Evolutionary conservation across 1,140 invertebrate genomes (phyloP).

Genomic region (Melipona quadrifasciata): DNA sequence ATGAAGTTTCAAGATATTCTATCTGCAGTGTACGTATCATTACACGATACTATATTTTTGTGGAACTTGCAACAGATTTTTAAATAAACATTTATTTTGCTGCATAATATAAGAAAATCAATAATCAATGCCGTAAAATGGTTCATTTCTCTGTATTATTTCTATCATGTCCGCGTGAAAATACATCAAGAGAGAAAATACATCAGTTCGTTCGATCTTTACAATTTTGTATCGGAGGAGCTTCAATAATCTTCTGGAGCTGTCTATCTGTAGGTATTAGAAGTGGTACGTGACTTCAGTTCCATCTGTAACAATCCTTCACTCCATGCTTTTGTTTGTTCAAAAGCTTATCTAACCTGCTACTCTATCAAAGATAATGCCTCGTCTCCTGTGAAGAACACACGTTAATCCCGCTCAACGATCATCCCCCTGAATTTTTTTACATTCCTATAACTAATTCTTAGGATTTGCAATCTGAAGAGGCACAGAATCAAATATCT

Average conservation of each 20-base stretch:
- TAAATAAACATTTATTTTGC: neutral
- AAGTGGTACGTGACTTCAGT: slow-evolving; percentile 10
- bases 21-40: no score
- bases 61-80: no score
- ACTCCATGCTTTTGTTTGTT: slow-evolving; percentile 34
- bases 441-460: neutral
- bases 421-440: neutral
- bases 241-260: neutral
- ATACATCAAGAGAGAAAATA: neutral
- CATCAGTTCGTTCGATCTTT: neutral
- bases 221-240: no score
- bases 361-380: slow-evolving; percentile 17
- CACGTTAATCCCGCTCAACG: neutral
- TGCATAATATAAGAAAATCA: neutral
- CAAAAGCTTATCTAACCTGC: slow-evolving; percentile 19
- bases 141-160: no score
- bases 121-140: neutral
- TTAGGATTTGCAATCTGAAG: no score
- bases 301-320: neutral
- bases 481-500: no score
- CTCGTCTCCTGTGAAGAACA: neutral
- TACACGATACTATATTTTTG: no score
- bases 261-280: neutral
- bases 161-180: neutral
- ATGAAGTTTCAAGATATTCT: no score